Evolutionary conservation across 2,797 vertebrate genomes (phyloP).

Genomic region (Chlorospingus flavigularis): DNA sequence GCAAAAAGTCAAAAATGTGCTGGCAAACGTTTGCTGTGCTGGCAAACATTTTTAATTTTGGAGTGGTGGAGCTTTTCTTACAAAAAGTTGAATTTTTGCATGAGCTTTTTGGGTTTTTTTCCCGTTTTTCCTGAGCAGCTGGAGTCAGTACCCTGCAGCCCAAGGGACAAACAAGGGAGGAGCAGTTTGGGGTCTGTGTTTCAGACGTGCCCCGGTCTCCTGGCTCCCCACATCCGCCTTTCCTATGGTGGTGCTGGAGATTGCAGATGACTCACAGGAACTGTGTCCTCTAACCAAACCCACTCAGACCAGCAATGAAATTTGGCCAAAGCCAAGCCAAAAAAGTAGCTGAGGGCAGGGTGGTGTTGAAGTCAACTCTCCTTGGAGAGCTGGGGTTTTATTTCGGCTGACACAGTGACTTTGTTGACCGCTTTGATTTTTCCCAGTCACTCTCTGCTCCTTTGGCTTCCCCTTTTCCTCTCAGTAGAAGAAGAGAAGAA

Average conservation of each 20-base stretch:
- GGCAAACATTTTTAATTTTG: slow-evolving; percentile 27
- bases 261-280: slow-evolving; percentile 20
- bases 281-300: slow-evolving; percentile 31
- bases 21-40: slow-evolving; percentile 32
- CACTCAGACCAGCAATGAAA: not conserved
- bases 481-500: not conserved
- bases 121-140: not conserved
- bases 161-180: not conserved
- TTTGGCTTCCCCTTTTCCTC: not conserved
- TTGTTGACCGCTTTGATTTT: not conserved
- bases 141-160: not conserved
- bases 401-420: not conserved
- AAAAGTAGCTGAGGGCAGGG: not conserved
- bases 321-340: not conserved
- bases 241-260: not conserved
- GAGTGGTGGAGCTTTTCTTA: not conserved
- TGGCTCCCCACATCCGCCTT: not conserved
- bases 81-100: slow-evolving; percentile 4
- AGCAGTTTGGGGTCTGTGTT: not conserved
- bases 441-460: accelerated
- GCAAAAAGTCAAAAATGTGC: slow-evolving; percentile 42
- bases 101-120: not conserved
- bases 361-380: not conserved
- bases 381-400: not conserved
- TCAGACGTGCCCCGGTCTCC: not conserved